Evolutionary conservation across 2,113 vertebrate species (phyloP), one percentile per base, ranked within the genome.

Genomic region (Zosterops lateralis): DNA sequence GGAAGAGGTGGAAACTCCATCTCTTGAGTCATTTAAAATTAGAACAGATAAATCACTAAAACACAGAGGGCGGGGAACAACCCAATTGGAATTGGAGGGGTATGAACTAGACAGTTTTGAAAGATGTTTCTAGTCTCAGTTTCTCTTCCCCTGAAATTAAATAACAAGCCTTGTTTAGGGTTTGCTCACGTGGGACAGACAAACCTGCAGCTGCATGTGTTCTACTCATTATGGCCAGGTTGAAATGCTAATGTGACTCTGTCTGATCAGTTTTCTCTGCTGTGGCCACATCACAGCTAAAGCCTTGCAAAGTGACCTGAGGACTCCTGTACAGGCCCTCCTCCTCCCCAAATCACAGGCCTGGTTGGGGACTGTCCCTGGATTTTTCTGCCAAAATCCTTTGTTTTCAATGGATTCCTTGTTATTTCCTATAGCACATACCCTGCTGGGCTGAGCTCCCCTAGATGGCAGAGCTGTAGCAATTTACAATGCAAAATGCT

Each of bases 1-100:
- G 96, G 95, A 96, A 95, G 66, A 47, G n/a, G 90, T 92, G 36
- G 90, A 89, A 96, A 94, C 93, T 97, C 96, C 95, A 96, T 96
- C 77, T 94, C 86, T 88, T 81, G 88, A 94, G 88, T 94, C 2
- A 93, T 79, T 96, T 96, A 95, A 94, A 95, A 95, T 92, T 66
- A 89, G 70, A 96, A 66, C 14, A 94, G 92, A 95, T 88, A 96
- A 95, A 96, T 91, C 85, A 57, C 61, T 75, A 76, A 89, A 92
- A 85, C 90, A 7, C 51, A 94, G 60, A 89, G n/a, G 19, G 20
- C 54, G 87, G 80, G 56, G 77, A 91, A 90, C 53, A 81, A 80
- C 68, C 45, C 66, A 78, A 12, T 53, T 84, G 73, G 44, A 94
- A 86, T 31, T 71, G 67, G 60, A 94, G 57, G 8, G 48, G 67